phyloP scores from a whole-genome alignment of 2,113 vertebrate genomes.

The Silurus meridionalis region DNA sequence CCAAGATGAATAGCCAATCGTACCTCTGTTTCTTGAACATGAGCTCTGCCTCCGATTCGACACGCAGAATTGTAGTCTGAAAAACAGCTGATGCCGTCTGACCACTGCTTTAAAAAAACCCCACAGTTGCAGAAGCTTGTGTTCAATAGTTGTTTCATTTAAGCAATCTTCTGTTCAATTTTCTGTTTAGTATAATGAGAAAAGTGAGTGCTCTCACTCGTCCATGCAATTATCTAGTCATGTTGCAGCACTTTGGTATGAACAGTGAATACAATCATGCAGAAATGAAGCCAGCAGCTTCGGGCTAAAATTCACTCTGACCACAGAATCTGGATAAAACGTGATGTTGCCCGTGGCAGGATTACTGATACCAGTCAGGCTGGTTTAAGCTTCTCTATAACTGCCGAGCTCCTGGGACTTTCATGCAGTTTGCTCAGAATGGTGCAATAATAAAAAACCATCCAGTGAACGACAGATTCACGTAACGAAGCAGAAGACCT shows the following conservation, averaged over 20 bases:
- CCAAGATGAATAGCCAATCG: no score
- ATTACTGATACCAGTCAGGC: neutral
- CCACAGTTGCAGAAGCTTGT: no score
- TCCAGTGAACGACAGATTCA: neutral
- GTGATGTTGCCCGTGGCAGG: neutral
- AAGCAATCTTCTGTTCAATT: neutral
- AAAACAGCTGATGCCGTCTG: no score
- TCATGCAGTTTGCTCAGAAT: neutral
- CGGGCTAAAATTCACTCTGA: neutral
- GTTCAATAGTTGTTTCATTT: no score
- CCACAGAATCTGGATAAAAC: neutral
- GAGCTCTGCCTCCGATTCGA: no score
- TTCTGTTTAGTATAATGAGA: neutral
- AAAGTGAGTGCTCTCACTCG: neutral
- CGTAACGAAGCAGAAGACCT: no score
- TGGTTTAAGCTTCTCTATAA: neutral
- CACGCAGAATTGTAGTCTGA: no score
- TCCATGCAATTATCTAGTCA: neutral
- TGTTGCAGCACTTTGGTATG: neutral
- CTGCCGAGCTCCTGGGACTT: neutral
- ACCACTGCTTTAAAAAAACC: no score
- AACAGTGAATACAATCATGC: neutral
- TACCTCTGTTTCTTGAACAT: no score
- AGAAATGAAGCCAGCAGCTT: neutral
- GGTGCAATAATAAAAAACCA: neutral